These are phyloP conservation scores for Corella eumyota DNA, from an alignment of 23 tunicate species.

Conservation along the genomic window DNA sequence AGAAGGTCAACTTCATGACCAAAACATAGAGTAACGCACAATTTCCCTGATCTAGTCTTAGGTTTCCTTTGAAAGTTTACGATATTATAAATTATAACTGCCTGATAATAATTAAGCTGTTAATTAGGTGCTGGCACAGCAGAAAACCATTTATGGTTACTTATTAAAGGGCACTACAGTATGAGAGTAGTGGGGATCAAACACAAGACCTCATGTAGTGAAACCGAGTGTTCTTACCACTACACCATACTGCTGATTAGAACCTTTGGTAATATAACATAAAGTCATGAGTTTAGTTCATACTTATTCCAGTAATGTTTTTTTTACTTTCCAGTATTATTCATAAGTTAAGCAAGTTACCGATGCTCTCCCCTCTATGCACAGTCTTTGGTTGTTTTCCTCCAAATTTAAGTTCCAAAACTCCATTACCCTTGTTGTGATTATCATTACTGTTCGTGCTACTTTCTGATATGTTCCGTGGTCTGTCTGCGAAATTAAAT, in stretches of 20 bases:
- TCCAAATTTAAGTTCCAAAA: constrained; percentile 13
- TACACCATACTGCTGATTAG: neutral
- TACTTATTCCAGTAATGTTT: neutral
- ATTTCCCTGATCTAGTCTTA: too few species aligned
- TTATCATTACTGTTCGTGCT: constrained; percentile 3
- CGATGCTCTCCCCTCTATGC: constrained; percentile 21
- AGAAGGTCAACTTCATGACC: too few species aligned
- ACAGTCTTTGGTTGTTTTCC: constrained; percentile 13
- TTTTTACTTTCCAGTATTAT: neutral
- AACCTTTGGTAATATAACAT: neutral
- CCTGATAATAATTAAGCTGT: too few species aligned
- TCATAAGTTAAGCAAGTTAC: constrained; percentile 5
- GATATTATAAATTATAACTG: too few species aligned
- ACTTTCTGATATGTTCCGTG: constrained; percentile 12
- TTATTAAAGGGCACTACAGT: too few species aligned
- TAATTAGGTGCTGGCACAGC: too few species aligned
- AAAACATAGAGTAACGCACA: too few species aligned
- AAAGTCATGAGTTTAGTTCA: neutral
- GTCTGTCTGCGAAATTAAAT: constrained; percentile 2
- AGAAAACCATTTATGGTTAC: too few species aligned
- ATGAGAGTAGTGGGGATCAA: too few species aligned
- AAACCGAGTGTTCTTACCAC: constrained; percentile 1
- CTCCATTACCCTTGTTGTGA: neutral
- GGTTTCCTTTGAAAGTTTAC: too few species aligned
- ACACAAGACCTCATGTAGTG: constrained; percentile 1